Conservation (phyloP, 2,888 invertebrate genomes). For the Ceramica pisi region DNA sequence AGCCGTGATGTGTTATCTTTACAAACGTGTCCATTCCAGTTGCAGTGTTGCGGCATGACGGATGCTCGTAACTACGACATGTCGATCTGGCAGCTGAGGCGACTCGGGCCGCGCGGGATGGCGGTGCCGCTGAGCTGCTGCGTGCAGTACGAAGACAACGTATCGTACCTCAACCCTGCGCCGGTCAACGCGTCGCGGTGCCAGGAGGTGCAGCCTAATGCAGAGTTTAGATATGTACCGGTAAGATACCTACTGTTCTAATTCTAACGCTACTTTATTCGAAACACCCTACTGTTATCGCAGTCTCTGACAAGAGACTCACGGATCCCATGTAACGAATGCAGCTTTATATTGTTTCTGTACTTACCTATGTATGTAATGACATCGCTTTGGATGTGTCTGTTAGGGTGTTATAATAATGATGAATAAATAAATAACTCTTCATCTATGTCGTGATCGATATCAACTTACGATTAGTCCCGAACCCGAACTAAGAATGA, state of each 20-base stretch:
- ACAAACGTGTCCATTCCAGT: constrained; percentile 82
- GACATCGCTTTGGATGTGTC: no score
- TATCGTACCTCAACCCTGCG: constrained; percentile 94
- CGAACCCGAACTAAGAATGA: no score
- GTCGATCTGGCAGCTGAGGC: constrained; percentile 94
- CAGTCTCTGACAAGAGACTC: no score
- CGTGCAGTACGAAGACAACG: constrained; percentile 90
- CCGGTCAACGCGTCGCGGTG: constrained; percentile 94
- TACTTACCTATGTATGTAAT: no score
- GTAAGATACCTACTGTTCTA: constrained; percentile 78
- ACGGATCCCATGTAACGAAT: background rate
- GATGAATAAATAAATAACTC: no score
- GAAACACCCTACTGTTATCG: background rate
- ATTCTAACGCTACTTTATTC: background rate
- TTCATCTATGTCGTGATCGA: background rate
- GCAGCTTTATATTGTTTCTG: background rate
- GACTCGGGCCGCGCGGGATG: constrained; percentile 93
- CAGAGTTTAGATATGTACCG: constrained; percentile 91
- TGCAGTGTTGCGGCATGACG: constrained; percentile 95
- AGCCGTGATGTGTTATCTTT: background rate
- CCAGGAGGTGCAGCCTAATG: constrained; percentile 92
- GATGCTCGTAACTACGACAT: constrained; percentile 95
- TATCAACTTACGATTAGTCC: no score
- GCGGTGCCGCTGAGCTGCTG: constrained; percentile 94
- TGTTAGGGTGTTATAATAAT: no score